Conservation (phyloP, 2,888 invertebrate genomes). For the Zonitis immaculata region DNA sequence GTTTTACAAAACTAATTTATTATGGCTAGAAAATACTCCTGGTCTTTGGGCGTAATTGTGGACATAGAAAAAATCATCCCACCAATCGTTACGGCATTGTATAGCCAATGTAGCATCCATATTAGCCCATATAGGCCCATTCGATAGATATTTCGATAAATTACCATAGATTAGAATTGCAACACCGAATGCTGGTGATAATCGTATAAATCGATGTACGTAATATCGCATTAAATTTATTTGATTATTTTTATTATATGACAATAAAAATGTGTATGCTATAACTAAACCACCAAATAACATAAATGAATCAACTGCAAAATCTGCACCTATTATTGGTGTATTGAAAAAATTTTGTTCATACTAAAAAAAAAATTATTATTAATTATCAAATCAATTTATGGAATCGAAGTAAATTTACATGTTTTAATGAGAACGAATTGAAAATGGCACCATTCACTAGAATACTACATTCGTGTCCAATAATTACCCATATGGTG, state of each 20-base stretch:
- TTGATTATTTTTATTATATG: constrained; percentile 30
- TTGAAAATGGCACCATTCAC: constrained; percentile 7
- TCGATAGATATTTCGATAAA: constrained; percentile 8
- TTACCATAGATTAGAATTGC: constrained; percentile 6
- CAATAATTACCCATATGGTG: constrained; percentile 49
- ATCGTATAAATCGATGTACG: constrained; percentile 19
- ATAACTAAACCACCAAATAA: constrained; percentile 56
- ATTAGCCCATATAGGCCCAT: constrained; percentile 16
- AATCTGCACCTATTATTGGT: constrained; percentile 44
- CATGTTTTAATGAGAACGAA: background rate
- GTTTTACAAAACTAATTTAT: too few species aligned
- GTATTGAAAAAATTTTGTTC: constrained; percentile 16
- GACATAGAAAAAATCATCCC: constrained; percentile 14
- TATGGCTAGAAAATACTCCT: background rate
- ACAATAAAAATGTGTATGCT: constrained; percentile 44
- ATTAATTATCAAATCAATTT: background rate
- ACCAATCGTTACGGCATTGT: constrained; percentile 12
- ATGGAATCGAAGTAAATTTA: constrained; percentile 2
- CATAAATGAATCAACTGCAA: constrained; percentile 61
- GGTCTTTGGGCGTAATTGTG: constrained; percentile 9
- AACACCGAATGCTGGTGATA: constrained; percentile 39
- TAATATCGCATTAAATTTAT: constrained; percentile 38
- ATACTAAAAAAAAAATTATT: constrained; percentile 39
- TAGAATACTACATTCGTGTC: constrained; percentile 40
- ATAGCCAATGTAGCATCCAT: constrained; percentile 2